These are phyloP conservation scores for Crocidura indochinensis DNA, from an alignment of 2,797 vertebrate species.

Conservation along the genomic window DNA sequence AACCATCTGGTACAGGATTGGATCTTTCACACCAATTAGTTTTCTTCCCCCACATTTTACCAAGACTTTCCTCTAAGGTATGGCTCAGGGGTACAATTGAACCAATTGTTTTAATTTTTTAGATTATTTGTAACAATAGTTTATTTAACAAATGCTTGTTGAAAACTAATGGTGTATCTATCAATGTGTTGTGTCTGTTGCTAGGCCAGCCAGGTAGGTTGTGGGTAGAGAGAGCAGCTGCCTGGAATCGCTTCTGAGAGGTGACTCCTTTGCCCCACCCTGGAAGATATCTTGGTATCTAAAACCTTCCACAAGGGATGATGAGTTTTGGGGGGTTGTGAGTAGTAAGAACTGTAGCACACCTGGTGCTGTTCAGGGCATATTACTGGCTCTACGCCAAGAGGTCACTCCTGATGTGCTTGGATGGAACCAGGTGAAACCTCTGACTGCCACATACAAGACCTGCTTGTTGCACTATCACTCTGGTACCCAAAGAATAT, in stretches of 20 bases:
- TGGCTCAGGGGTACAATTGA: not conserved
- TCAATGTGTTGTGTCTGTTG: not conserved
- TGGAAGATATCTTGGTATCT: not conserved
- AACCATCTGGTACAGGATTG: not conserved
- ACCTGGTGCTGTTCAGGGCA: no score
- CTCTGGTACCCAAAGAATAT: no score
- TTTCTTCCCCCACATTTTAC: not conserved
- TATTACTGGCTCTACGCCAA: no score
- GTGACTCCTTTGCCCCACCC: not conserved
- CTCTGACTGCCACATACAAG: no score
- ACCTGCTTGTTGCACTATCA: no score
- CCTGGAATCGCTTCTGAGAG: not conserved
- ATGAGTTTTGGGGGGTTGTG: no score
- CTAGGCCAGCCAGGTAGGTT: not conserved
- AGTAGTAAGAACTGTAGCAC: no score
- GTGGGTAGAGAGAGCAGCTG: not conserved
- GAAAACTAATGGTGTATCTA: not conserved
- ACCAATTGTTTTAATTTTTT: slow-evolving; percentile 22
- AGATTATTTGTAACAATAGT: slow-evolving; percentile 17
- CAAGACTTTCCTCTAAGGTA: not conserved
- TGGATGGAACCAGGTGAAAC: no score
- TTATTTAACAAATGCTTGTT: not conserved
- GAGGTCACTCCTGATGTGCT: no score
- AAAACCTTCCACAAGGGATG: not conserved
- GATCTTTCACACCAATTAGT: not conserved